These are phyloP conservation scores for Acrocephalus arundinaceus DNA, from an alignment of 2,113 vertebrate genomes.

Conservation along the genomic window DNA sequence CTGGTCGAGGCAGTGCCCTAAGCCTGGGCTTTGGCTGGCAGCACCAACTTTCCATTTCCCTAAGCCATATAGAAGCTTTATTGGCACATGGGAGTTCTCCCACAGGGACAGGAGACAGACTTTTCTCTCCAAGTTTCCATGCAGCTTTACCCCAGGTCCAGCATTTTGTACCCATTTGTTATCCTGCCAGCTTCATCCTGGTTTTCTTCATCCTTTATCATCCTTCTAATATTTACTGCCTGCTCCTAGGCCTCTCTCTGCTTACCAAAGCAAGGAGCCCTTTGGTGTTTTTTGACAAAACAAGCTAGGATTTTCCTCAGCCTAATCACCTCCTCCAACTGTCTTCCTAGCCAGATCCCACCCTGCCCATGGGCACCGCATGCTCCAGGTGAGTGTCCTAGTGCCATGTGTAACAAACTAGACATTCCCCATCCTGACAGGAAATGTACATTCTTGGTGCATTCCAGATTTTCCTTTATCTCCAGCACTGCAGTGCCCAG, in stretches of 20 bases:
- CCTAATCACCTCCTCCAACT: background rate
- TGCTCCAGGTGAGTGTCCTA: background rate
- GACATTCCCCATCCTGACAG: background rate
- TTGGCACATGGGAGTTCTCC: background rate
- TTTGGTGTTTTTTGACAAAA: background rate
- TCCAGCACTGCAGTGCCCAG: background rate
- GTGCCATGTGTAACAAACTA: background rate
- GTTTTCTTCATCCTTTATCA: background rate
- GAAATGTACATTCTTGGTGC: background rate
- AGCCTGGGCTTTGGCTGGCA: background rate
- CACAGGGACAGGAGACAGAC: background rate
- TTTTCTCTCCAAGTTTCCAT: background rate
- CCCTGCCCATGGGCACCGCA: background rate
- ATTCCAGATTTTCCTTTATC: background rate
- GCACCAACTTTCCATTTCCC: background rate
- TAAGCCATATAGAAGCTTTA: background rate
- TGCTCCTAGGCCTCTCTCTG: background rate
- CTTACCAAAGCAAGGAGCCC: background rate
- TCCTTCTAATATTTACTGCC: background rate
- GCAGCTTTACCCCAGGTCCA: background rate
- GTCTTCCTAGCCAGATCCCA: background rate
- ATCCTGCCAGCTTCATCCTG: background rate
- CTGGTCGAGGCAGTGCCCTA: background rate
- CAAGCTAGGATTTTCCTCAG: background rate
- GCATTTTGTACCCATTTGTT: background rate